Evolutionary conservation across 2,888 invertebrate species (phyloP).

Genomic region (Drosophila demipolita): DNA sequence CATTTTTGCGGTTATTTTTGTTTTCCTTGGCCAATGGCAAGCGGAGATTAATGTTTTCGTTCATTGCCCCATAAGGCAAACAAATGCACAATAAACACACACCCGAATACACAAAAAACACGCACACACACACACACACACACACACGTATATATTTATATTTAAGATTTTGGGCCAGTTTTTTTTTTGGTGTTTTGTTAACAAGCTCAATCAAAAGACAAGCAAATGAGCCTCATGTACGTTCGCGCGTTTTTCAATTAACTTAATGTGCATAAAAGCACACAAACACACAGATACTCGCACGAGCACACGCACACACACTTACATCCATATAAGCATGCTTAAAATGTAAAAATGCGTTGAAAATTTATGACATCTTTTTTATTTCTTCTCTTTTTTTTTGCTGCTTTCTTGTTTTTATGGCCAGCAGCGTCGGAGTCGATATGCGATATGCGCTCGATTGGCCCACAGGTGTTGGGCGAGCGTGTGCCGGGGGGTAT

Average conservation of each 20-base stretch:
- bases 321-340: constrained; percentile 4
- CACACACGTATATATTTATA: background rate
- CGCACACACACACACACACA: constrained; percentile 5
- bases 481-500: background rate
- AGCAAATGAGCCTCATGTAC: constrained; percentile 60
- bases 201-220: constrained; percentile 60
- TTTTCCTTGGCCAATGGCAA: constrained; percentile 76
- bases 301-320: constrained; percentile 13
- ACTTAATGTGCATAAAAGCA: constrained; percentile 74
- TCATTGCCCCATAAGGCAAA: constrained; percentile 62
- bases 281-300: background rate
- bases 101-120: constrained; percentile 2
- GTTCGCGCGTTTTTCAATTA: constrained; percentile 73
- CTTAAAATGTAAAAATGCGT: constrained; percentile 58
- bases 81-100: constrained; percentile 43
- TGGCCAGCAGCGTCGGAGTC: constrained; percentile 62
- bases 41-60: constrained; percentile 83
- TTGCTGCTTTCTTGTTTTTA: constrained; percentile 52
- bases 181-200: constrained; percentile 17
- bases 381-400: constrained; percentile 39
- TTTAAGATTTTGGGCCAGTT: constrained; percentile 21
- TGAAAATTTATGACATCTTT: constrained; percentile 77
- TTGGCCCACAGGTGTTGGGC: constrained; percentile 62
- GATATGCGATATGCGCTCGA: constrained; percentile 75
- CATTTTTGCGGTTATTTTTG: constrained; percentile 48